phyloP scores from a whole-genome alignment of 1,140 invertebrate genomes.

The Drosophila punjabiensis region DNA sequence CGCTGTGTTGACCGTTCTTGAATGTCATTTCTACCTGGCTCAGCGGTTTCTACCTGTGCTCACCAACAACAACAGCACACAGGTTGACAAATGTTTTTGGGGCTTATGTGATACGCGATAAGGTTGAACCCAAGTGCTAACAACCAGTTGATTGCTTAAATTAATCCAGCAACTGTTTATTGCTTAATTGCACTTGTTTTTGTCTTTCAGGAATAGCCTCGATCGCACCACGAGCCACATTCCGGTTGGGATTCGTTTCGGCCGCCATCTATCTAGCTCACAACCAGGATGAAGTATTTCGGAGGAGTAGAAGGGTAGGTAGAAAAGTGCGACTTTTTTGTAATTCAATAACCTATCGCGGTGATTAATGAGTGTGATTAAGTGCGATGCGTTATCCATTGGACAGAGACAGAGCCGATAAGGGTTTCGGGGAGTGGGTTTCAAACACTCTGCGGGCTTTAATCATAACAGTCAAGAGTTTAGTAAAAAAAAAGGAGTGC shows the following conservation, averaged over 20 bases:
- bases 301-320: slow-evolving; percentile 77
- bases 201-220: slow-evolving; percentile 34
- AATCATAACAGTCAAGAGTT: slow-evolving; percentile 28
- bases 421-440: background rate
- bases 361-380: slow-evolving; percentile 38
- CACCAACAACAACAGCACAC: background rate
- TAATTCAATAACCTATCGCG: slow-evolving; percentile 29
- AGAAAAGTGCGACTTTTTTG: slow-evolving; percentile 21
- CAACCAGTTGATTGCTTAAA: slow-evolving; percentile 25
- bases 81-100: slow-evolving; percentile 31
- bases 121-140: slow-evolving; percentile 54
- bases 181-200: slow-evolving; percentile 34
- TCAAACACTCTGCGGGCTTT: slow-evolving; percentile 18
- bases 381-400: slow-evolving; percentile 7
- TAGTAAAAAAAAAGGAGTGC: slow-evolving; percentile 3
- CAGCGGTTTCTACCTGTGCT: slow-evolving; percentile 37
- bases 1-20: slow-evolving; percentile 11
- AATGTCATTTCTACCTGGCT: slow-evolving; percentile 21
- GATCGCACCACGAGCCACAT: slow-evolving; percentile 17
- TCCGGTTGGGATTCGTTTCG: slow-evolving; percentile 25
- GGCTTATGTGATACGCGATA: slow-evolving; percentile 55
- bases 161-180: slow-evolving; percentile 43
- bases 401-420: slow-evolving; percentile 11
- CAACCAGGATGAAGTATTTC: slow-evolving; percentile 65
- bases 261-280: slow-evolving; percentile 2